Evolutionary conservation across 92 coral and sea anemone species (phyloP), one percentile per base, ranked within the genome.

Genomic region (Chrysogorgia sp.): DNA sequence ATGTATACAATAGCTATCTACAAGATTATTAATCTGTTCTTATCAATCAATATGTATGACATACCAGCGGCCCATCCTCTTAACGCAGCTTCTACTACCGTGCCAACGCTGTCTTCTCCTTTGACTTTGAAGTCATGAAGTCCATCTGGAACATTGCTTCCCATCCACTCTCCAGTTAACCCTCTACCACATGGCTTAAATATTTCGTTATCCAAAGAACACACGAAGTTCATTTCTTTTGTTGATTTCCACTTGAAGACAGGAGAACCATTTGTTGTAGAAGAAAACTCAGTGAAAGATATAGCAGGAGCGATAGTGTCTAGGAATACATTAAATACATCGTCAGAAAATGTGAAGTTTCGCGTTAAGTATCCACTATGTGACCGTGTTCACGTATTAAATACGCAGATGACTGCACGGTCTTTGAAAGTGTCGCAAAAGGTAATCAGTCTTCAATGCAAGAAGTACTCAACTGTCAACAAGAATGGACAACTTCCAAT

Each of bases 381-480:
- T n/a, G n/a, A n/a, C n/a, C n/a, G n/a, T n/a, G n/a, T n/a, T n/a
- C n/a, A n/a, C n/a, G n/a, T n/a, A n/a, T n/a, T 37, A 53, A 74
- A 55, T 50, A 74, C 40, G 81, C 81, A 53, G 81, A 75, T 58
- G 47, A 58, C 45, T 75, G 81, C 68, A 75, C 81, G 33, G 49
- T 75, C 37, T 55, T 52, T 57, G 63, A 50, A 31, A 58, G 30
- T 56, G 22, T 75, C 49, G 53, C 58, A 33, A 37, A 15, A 30
- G 58, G 21, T 10, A 6, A 14, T 26, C 13, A 35, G 41, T 79
- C 83, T 8, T 23, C 10, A 19, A 13, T 79, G 15, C 80, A 67
- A 22, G 64, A 47, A 79, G 64, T 65, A 47, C 50, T 69, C 4
- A 58, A 69, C 49, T 26, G 45, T 21, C 63, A 55, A 50, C 81